Percentiles rank a stretch among this genome's conserved stretches.
phyloP scores from a whole-genome alignment of 2,113 vertebrate genomes.

The Thunnus thynnus region DNA sequence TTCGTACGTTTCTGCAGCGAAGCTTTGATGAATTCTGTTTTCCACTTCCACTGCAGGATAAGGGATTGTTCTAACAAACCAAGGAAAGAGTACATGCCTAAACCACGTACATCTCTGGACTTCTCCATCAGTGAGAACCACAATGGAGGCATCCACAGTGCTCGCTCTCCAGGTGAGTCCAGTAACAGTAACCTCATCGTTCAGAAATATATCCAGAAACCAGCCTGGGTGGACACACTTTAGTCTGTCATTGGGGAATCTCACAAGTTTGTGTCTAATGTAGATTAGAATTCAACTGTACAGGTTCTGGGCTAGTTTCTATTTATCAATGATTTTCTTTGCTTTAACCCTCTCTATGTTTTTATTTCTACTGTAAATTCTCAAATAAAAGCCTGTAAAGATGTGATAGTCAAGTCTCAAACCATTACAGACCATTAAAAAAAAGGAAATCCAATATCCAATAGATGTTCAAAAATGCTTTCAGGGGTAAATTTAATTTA shows the following conservation, averaged over 20 bases:
- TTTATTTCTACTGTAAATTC: conserved; percentile 53
- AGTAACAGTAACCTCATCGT: neutral
- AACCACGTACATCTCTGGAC: conserved; percentile 94
- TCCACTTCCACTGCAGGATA: conserved; percentile 85
- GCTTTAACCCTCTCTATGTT: conserved; percentile 8
- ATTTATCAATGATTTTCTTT: conserved; percentile 4
- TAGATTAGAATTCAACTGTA: neutral
- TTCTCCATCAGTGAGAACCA: conserved; percentile 90
- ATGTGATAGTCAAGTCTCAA: neutral
- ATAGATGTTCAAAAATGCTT: neutral
- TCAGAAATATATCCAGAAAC: conserved; percentile 47
- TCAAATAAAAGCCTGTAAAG: conserved; percentile 37
- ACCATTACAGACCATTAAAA: neutral
- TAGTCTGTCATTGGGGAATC: neutral
- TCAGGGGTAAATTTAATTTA: neutral
- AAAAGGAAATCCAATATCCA: neutral
- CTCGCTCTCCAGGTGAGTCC: conserved; percentile 92
- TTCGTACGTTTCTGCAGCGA: neutral
- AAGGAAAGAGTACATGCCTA: conserved; percentile 92
- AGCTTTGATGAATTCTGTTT: neutral
- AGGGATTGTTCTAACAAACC: conserved; percentile 92
- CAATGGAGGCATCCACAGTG: conserved; percentile 92
- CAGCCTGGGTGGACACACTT: neutral
- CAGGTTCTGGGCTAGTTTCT: conserved; percentile 36
- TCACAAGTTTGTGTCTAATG: neutral